Evolutionary conservation across 2,888 invertebrate species (phyloP).

Genomic region (Polia nebulosa): DNA sequence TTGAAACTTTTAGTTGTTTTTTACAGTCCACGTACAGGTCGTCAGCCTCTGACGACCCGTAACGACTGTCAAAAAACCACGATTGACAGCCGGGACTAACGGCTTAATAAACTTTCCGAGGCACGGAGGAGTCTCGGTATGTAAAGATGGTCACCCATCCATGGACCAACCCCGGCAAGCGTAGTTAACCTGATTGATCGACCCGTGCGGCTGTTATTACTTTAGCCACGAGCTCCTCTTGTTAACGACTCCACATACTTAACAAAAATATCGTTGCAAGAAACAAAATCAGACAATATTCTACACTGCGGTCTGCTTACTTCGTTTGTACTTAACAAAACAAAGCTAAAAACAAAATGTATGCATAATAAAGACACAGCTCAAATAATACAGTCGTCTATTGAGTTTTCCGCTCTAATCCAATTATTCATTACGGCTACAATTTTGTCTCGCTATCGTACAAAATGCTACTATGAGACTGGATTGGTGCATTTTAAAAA

Average conservation of each 20-base stretch:
- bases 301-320: background rate
- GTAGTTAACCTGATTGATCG: too few relatives aligned
- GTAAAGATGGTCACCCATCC: too few relatives aligned
- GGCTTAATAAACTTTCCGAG: too few relatives aligned
- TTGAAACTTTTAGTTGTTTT: too few relatives aligned
- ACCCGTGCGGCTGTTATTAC: too few relatives aligned
- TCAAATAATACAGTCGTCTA: slow-evolving; percentile 66
- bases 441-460: slow-evolving; percentile 58
- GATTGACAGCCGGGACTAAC: too few relatives aligned
- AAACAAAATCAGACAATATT: background rate
- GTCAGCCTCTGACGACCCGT: too few relatives aligned
- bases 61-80: too few relatives aligned
- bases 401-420: slow-evolving; percentile 71
- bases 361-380: slow-evolving; percentile 40
- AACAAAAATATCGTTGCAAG: background rate
- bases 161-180: too few relatives aligned
- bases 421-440: slow-evolving; percentile 75
- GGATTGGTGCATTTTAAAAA: background rate
- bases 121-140: too few relatives aligned
- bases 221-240: too few relatives aligned
- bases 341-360: slow-evolving; percentile 41
- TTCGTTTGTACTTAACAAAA: slow-evolving; percentile 26
- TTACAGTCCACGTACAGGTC: too few relatives aligned
- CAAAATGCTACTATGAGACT: slow-evolving; percentile 19
- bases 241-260: background rate